Evolutionary conservation across 1,140 invertebrate genomes (phyloP), one percentile per base, ranked within the genome.

Genomic region (Cydia strobilella): DNA sequence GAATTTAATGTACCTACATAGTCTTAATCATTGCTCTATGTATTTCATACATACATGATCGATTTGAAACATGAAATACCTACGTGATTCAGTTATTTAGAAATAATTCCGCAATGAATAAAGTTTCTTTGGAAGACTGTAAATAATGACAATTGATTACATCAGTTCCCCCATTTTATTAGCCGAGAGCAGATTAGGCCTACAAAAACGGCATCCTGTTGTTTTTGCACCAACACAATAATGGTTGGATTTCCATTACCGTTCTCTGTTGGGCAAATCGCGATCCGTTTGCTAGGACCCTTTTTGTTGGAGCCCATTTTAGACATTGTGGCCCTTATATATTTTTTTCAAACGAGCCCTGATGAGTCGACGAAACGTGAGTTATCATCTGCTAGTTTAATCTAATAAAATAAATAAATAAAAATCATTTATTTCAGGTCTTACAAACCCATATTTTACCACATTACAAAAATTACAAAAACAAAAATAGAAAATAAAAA

Each of bases 131-230:
- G 78, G 80, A 83, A 80, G 78, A 81, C 80, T 82, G 79, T 86
- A 86, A 86, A 86, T 86, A 86, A 86, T 82, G 84, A 84, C 82
- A 86, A 86, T 86, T 82, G 80, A 85, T 85, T 81, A 84, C 78
- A 77, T 77, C 82, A 12, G 80, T 82, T 83, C 82, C 79, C 78
- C 74, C 77, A 84, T 86, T 86, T 86, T 86, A 82, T 82, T 83
- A 82, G 74, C 69, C 42, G 76, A 75, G 74, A 77, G 75, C 80
- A 86, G 81, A 86, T 86, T 86, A 88, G 80, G 77, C 72, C 62
- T 73, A 80, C 81, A 86, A 86, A 86, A 88, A 88, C 86, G 76
- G 72, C 78, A 79, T 80, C 77, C 80, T 65, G 74, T 82, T 84
- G 82, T 84, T 88, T 86, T 86, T 86, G 80, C 76, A 75, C 69